These are phyloP conservation scores for Bubo blakistoni DNA, from an alignment of 2,113 vertebrate genomes.

Conservation along the genomic window DNA sequence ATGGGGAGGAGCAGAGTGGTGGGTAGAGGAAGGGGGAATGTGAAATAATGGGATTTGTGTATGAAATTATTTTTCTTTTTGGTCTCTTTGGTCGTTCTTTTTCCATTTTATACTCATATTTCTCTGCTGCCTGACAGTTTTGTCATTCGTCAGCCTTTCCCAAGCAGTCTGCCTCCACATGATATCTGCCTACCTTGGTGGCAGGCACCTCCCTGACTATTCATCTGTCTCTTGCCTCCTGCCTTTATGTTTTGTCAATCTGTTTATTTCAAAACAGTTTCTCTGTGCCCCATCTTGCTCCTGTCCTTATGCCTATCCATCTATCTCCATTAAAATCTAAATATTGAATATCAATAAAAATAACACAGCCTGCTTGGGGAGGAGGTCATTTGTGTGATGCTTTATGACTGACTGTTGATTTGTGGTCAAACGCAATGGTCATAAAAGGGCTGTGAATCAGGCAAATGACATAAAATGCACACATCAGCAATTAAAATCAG, in stretches of 20 bases:
- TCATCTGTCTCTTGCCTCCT: background rate
- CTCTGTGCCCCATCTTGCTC: background rate
- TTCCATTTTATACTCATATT: background rate
- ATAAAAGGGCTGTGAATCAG: constrained; percentile 15
- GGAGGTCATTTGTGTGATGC: background rate
- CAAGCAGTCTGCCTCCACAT: constrained; percentile 4
- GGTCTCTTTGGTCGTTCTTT: background rate
- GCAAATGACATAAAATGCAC: background rate
- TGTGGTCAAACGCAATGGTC: constrained; percentile 12
- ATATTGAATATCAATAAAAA: constrained; percentile 46
- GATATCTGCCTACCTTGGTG: constrained; percentile 32
- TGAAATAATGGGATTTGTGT: background rate
- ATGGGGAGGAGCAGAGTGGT: background rate
- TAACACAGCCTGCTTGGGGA: background rate
- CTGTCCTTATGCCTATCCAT: background rate
- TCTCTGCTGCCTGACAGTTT: background rate
- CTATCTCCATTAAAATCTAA: constrained; percentile 54
- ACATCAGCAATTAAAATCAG: constrained; percentile 56
- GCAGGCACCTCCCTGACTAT: constrained; percentile 19
- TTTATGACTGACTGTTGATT: constrained; percentile 26
- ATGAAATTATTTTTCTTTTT: background rate
- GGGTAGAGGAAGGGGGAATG: background rate
- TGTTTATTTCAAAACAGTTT: background rate
- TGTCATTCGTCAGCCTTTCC: background rate
- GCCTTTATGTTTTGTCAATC: background rate